Conservation (phyloP, 1,140 invertebrate species). For the Hermetia illucens region DNA sequence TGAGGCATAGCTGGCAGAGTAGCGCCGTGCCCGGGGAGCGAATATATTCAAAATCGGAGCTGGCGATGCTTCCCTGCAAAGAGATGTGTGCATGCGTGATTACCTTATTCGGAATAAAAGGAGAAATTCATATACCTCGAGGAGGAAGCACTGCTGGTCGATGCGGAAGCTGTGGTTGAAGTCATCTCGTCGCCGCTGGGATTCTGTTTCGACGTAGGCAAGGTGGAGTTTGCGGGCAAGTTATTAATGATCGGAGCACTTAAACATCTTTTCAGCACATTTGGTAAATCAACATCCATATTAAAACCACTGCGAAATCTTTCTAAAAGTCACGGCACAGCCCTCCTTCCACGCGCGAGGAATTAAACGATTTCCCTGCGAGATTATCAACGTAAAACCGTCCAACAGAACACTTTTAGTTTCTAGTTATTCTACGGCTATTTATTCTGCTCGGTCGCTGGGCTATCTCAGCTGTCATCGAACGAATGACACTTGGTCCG, state of each 20-base stretch:
- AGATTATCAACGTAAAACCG: too few species aligned
- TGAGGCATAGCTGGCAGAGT: constrained; percentile 65
- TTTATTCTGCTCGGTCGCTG: too few species aligned
- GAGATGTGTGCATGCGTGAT: too few species aligned
- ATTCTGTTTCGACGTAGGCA: constrained; percentile 12
- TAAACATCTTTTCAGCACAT: constrained; percentile 59
- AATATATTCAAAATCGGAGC: constrained; percentile 42
- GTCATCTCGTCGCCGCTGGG: constrained; percentile 30
- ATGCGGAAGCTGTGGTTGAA: constrained; percentile 27
- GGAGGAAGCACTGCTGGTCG: constrained; percentile 22
- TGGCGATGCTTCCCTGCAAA: constrained; percentile 22
- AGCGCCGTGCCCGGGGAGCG: constrained; percentile 52
- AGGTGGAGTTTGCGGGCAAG: constrained; percentile 14
- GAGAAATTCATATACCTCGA: constrained; percentile 26
- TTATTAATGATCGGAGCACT: constrained; percentile 75
- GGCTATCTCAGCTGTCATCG: too few species aligned
- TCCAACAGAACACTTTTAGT: too few species aligned
- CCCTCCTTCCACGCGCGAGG: constrained; percentile 6
- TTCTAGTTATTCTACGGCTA: too few species aligned
- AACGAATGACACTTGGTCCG: too few species aligned
- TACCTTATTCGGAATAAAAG: background rate
- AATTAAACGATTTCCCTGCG: too few species aligned
- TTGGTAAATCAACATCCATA: constrained; percentile 46
- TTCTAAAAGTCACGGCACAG: background rate
- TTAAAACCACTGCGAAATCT: background rate